These are phyloP conservation scores for Bombus ignitus DNA, from an alignment of 1,140 invertebrate genomes.

Conservation along the genomic window DNA sequence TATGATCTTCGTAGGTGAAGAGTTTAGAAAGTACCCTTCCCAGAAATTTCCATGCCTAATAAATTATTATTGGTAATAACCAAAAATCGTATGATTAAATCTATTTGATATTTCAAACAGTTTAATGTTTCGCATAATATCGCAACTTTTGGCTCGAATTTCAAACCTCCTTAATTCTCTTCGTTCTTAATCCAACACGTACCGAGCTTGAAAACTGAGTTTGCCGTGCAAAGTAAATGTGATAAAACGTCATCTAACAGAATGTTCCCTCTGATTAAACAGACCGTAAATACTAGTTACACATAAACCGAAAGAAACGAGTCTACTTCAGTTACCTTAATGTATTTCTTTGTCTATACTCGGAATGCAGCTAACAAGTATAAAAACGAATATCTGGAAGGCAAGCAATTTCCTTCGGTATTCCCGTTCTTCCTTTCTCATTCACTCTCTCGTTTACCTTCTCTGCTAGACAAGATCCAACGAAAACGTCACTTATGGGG, in stretches of 20 bases:
- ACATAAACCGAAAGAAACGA: background rate
- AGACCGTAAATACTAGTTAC: slow-evolving; percentile 30
- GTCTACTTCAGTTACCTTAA: slow-evolving; percentile 41
- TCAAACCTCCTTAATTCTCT: background rate
- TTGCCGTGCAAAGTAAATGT: background rate
- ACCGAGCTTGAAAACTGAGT: background rate
- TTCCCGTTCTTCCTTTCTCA: background rate
- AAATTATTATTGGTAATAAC: too few relatives aligned
- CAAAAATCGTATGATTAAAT: too few relatives aligned
- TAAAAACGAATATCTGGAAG: slow-evolving; percentile 34
- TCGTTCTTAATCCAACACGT: background rate
- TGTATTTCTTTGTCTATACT: slow-evolving; percentile 58
- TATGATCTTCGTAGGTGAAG: too few relatives aligned
- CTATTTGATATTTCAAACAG: background rate
- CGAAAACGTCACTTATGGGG: slow-evolving; percentile 34
- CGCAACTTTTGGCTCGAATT: background rate
- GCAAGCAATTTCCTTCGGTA: slow-evolving; percentile 57
- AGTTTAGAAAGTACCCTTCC: background rate
- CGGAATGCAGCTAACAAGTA: background rate
- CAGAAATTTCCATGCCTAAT: too few relatives aligned
- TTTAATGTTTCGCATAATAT: background rate
- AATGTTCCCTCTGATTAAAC: background rate
- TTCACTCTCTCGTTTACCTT: background rate
- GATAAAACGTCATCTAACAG: background rate
- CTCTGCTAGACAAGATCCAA: background rate